Percentiles rank a stretch among this genome's conserved stretches.
Evolutionary conservation across 2,888 invertebrate species (phyloP).

Genomic region (Abrostola triplasia): DNA sequence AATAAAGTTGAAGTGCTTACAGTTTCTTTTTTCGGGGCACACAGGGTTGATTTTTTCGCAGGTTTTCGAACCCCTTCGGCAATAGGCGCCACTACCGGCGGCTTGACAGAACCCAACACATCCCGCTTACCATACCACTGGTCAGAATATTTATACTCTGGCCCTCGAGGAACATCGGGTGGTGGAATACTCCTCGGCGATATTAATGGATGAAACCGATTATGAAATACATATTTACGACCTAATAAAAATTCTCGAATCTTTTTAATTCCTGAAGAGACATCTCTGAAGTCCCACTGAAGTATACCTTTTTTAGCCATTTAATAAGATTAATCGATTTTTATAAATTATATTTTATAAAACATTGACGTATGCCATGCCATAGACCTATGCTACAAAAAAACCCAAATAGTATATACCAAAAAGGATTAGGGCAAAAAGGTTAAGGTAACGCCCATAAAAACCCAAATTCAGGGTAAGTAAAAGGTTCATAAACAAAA

Average conservation of each 20-base stretch:
- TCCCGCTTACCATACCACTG: slow-evolving; percentile 70
- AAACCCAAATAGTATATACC: too few species aligned
- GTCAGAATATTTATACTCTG: slow-evolving; percentile 70
- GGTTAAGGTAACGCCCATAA: too few species aligned
- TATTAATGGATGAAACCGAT: slow-evolving; percentile 69
- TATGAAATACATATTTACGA: slow-evolving; percentile 68
- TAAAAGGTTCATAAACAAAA: too few species aligned
- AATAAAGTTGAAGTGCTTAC: not conserved
- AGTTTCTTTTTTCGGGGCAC: not conserved
- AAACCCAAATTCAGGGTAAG: too few species aligned
- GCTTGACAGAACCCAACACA: slow-evolving; percentile 70
- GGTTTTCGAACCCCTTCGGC: slow-evolving; percentile 40
- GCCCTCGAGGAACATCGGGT: slow-evolving; percentile 74
- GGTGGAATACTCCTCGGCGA: slow-evolving; percentile 74
- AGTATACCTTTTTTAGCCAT: slow-evolving; percentile 10
- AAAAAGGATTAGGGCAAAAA: too few species aligned
- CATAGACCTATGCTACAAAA: too few species aligned
- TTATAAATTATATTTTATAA: not conserved
- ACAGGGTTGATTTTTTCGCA: not conserved
- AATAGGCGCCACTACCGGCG: slow-evolving; percentile 78
- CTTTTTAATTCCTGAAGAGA: slow-evolving; percentile 66
- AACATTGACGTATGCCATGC: too few species aligned
- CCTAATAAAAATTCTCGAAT: slow-evolving; percentile 75
- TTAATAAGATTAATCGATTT: not conserved
- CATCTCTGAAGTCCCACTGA: slow-evolving; percentile 63